Evolutionary conservation across 2,113 vertebrate species (phyloP).

Genomic region (Acinonyx jubatus): DNA sequence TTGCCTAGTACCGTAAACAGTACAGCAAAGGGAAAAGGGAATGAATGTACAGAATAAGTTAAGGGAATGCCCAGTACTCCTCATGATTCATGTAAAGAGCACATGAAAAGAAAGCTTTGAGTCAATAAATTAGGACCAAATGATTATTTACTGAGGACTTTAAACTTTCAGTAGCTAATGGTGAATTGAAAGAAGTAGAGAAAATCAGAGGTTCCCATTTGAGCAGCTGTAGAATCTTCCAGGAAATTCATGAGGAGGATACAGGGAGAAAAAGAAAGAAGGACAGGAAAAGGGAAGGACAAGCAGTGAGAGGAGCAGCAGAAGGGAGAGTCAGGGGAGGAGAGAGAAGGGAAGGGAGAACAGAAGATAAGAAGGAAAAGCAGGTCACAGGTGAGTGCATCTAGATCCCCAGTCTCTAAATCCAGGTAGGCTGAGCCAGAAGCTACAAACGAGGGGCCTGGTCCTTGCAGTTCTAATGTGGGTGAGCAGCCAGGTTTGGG

Average conservation of each 20-base stretch:
- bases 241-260: neutral
- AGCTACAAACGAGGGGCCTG: no score
- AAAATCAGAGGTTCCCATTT: neutral
- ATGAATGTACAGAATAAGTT: neutral
- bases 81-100: neutral
- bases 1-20: neutral
- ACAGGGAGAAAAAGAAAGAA: neutral
- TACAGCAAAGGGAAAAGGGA: neutral
- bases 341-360: neutral
- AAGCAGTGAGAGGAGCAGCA: neutral
- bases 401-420: no score
- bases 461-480: neutral
- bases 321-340: no score
- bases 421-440: neutral
- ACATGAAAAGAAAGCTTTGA: neutral
- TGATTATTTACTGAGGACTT: neutral
- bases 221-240: neutral
- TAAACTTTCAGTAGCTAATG: neutral
- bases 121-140: neutral
- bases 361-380: neutral
- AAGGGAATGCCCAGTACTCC: neutral
- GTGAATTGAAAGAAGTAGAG: neutral
- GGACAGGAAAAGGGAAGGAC: neutral
- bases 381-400: neutral
- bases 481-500: neutral